Conservation (phyloP, 2,797 vertebrate genomes). For the Poecilia wingei region DNA sequence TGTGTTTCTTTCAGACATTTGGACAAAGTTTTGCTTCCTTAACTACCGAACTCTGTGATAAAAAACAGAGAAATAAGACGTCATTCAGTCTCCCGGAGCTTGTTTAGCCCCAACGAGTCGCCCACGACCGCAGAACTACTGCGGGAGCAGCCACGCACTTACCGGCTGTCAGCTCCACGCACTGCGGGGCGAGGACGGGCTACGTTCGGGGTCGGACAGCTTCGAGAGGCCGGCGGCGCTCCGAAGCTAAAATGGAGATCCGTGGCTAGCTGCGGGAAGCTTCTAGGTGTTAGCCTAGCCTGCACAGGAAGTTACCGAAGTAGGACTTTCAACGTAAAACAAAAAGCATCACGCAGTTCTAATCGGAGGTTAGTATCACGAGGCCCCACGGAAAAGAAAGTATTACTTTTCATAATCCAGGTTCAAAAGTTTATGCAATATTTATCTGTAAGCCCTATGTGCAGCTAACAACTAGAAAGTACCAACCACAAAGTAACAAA, state of each 20-base stretch:
- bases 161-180: background rate
- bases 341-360: background rate
- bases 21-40: background rate
- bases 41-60: background rate
- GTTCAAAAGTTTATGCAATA: background rate
- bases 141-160: conserved; percentile 2
- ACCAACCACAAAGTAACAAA: background rate
- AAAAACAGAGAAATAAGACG: background rate
- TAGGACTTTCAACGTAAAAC: conserved; percentile 27
- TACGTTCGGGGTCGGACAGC: background rate
- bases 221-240: conserved; percentile 17
- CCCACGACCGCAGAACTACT: background rate
- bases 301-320: background rate
- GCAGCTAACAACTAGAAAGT: background rate
- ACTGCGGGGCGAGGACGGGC: accelerated
- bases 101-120: background rate
- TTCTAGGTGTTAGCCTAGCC: conserved; percentile 17
- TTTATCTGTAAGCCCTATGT: background rate
- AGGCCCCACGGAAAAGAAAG: background rate
- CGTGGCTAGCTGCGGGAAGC: conserved; percentile 23
- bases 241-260: conserved; percentile 67
- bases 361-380: background rate
- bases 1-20: background rate
- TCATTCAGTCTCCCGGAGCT: background rate
- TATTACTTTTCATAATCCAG: background rate